Evolutionary conservation across 2,797 vertebrate species (phyloP).

Genomic region (Tadarida brasiliensis): DNA sequence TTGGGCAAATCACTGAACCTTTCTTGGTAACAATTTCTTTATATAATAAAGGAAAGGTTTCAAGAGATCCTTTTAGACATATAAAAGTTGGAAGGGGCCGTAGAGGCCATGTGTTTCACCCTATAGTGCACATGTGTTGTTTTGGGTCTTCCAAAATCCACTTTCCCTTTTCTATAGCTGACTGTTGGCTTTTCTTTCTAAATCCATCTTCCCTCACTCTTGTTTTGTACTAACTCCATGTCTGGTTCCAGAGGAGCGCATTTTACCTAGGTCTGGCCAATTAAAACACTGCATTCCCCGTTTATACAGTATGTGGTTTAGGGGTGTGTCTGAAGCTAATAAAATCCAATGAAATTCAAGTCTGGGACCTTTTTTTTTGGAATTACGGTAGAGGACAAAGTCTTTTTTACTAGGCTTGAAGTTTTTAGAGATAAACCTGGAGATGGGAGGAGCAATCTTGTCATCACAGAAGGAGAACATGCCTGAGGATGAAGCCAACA

Average conservation of each 20-base stretch:
- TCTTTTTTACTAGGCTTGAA: neutral
- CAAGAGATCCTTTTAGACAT: neutral
- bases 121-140: neutral
- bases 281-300: neutral
- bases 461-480: neutral
- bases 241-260: neutral
- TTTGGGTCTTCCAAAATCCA: neutral
- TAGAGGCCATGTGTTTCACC: neutral
- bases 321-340: neutral
- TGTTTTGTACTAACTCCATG: neutral
- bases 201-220: neutral
- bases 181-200: conserved; percentile 16
- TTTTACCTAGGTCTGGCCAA: neutral
- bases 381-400: neutral
- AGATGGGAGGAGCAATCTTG: neutral
- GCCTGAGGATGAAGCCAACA: neutral
- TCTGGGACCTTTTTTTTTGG: neutral
- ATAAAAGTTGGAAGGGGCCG: neutral
- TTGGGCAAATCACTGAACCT: neutral
- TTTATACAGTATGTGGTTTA: neutral
- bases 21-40: conserved; percentile 30
- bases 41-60: neutral
- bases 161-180: neutral
- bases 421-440: neutral
- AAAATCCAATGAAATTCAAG: neutral